A percentile compares a stretch with the other conserved stretches of the same genome.
phyloP scores from a whole-genome alignment of 37 sponge, comb jelly and placozoan species.

The Theonella swinhoei region DNA sequence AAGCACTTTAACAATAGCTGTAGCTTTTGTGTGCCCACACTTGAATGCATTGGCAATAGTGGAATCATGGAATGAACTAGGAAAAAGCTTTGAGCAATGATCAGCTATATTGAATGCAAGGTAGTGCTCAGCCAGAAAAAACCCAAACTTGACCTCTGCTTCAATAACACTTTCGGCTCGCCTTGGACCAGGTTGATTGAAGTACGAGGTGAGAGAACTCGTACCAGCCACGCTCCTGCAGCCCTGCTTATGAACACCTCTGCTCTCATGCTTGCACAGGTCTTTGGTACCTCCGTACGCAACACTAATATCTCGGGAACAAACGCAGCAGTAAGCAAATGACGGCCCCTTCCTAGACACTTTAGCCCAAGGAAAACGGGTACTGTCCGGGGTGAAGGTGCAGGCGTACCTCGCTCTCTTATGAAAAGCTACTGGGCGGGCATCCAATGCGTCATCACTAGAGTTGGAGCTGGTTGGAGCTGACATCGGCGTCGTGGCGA shows the following conservation, averaged over 20 bases:
- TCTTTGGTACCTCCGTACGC: neutral
- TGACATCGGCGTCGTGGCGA: no score
- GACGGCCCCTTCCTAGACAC: no score
- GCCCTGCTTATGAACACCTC: neutral
- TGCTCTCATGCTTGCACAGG: neutral
- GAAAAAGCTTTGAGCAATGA: slow-evolving; percentile 37
- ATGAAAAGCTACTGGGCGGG: no score
- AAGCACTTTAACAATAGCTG: slow-evolving; percentile 32
- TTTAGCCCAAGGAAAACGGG: no score
- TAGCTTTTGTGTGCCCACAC: slow-evolving; percentile 56
- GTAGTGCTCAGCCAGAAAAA: slow-evolving; percentile 40
- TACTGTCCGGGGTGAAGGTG: no score
- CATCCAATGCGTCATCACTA: no score
- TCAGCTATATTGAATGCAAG: slow-evolving; percentile 28
- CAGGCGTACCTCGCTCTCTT: no score
- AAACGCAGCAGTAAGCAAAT: no score
- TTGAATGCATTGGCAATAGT: slow-evolving; percentile 36
- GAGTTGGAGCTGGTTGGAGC: no score
- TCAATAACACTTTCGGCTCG: neutral
- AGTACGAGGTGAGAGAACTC: neutral
- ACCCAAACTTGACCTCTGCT: slow-evolving; percentile 36
- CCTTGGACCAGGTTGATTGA: neutral
- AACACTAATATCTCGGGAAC: no score
- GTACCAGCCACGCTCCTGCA: neutral
- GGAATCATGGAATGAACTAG: slow-evolving; percentile 46